A percentile compares a stretch with the other conserved stretches of the same genome.
Evolutionary conservation across 2,113 vertebrate genomes (phyloP).

Genomic region (Dunckerocampus dactyliophorus): DNA sequence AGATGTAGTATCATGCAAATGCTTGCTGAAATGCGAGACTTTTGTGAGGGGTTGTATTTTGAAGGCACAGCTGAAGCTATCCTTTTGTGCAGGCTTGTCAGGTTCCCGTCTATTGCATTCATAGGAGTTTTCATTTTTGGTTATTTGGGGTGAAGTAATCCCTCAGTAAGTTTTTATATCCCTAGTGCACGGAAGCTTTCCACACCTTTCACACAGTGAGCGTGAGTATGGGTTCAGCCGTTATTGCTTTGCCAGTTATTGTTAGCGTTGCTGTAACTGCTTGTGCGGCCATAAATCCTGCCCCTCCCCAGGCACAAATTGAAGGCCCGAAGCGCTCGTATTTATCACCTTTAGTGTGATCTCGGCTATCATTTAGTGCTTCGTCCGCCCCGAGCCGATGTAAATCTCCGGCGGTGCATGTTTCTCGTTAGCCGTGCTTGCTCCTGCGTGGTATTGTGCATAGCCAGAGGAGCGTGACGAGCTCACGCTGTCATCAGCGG

Average conservation of each 20-base stretch:
- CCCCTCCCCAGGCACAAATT: conserved; percentile 32
- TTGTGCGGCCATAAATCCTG: conserved; percentile 38
- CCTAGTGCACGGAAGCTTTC: no score
- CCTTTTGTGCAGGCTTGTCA: background rate
- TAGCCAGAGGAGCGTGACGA: background rate
- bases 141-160: no score
- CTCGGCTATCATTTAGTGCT: conserved; percentile 37
- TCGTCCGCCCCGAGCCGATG: conserved; percentile 24
- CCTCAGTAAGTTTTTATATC: no score
- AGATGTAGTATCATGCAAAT: no score
- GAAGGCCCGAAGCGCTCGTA: conserved; percentile 29
- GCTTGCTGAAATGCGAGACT: no score
- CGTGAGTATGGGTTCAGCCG: conserved; percentile 13
- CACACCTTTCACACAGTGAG: background rate
- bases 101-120: background rate
- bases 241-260: conserved; percentile 48
- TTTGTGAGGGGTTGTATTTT: no score
- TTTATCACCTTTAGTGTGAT: conserved; percentile 57
- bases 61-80: no score
- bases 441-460: background rate
- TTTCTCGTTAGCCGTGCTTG: background rate
- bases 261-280: conserved; percentile 36
- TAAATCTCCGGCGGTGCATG: conserved; percentile 18
- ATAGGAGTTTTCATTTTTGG: background rate
- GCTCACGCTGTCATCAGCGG: background rate